phyloP scores from a whole-genome alignment of 1,140 invertebrate genomes.

The Pseudobourletiella spinata region DNA sequence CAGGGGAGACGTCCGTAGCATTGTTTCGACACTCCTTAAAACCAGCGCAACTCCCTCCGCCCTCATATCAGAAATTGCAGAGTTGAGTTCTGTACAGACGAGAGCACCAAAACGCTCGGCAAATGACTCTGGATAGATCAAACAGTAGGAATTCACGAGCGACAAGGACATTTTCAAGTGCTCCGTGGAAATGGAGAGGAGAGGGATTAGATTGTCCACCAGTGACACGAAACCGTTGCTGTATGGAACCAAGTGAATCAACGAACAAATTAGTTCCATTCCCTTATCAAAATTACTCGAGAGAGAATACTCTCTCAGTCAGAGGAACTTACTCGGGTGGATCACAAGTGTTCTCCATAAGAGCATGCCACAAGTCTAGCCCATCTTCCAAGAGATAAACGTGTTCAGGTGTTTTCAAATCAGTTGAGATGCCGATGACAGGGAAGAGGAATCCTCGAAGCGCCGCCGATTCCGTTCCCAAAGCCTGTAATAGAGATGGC shows the following conservation, averaged over 20 bases:
- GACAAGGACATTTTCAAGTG: conserved; percentile 30
- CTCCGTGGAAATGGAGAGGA: conserved; percentile 31
- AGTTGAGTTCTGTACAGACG: conserved; percentile 26
- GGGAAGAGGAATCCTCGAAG: conserved; percentile 53
- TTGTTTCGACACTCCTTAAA: conserved; percentile 62
- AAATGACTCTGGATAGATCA: conserved; percentile 33
- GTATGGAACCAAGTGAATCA: conserved; percentile 15
- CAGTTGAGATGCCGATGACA: conserved; percentile 50
- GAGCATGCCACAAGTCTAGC: conserved; percentile 74
- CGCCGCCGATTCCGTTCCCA: conserved; percentile 52
- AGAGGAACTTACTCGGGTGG: conserved; percentile 31
- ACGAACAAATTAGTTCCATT: no score
- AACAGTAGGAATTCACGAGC: conserved; percentile 28
- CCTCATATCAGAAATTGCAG: conserved; percentile 59
- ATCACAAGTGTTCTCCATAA: conserved; percentile 63
- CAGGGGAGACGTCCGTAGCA: conserved; percentile 54
- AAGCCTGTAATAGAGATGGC: no score
- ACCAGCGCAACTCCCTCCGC: conserved; percentile 66
- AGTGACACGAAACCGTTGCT: conserved; percentile 28
- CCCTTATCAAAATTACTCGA: no score
- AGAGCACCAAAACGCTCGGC: conserved; percentile 27
- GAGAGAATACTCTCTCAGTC: neutral
- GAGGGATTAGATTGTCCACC: conserved; percentile 30
- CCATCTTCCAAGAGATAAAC: conserved; percentile 62
- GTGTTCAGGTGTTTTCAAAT: conserved; percentile 32